phyloP scores from a whole-genome alignment of 1,140 invertebrate genomes.

The Brachionus koreanus region DNA sequence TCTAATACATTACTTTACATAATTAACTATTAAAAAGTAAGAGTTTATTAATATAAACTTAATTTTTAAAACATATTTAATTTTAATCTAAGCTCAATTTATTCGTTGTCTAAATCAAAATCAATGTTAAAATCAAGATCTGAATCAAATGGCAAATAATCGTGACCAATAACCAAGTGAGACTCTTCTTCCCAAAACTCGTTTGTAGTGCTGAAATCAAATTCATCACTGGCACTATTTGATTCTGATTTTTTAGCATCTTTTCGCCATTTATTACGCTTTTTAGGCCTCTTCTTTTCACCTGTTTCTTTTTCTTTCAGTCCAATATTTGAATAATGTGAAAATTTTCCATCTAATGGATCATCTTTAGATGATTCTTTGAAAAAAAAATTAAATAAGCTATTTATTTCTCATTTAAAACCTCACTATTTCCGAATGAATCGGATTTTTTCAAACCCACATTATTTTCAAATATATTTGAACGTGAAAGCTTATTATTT shows the following conservation, averaged over 20 bases:
- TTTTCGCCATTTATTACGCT: background rate
- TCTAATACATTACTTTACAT: no score
- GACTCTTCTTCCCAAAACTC: conserved; percentile 27
- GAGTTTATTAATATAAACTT: background rate
- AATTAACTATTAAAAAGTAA: no score
- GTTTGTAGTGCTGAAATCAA: background rate
- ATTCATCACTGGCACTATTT: background rate
- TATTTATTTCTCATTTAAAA: background rate
- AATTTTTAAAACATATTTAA: background rate
- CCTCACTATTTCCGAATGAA: conserved; percentile 1
- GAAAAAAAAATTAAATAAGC: background rate
- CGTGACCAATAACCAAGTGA: background rate
- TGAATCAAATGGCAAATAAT: background rate
- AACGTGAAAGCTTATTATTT: background rate
- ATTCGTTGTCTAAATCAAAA: background rate
- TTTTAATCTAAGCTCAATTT: background rate
- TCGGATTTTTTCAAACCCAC: background rate
- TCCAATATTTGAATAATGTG: background rate
- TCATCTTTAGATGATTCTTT: background rate
- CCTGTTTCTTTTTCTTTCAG: background rate
- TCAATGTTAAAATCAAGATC: conserved; percentile 15
- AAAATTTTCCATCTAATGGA: background rate
- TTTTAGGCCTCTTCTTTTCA: background rate
- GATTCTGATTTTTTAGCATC: background rate
- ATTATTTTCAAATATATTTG: background rate